Base-by-base conservation (phyloP, 2,888 invertebrate species). In the Himalopsyche tibetana region DNA sequence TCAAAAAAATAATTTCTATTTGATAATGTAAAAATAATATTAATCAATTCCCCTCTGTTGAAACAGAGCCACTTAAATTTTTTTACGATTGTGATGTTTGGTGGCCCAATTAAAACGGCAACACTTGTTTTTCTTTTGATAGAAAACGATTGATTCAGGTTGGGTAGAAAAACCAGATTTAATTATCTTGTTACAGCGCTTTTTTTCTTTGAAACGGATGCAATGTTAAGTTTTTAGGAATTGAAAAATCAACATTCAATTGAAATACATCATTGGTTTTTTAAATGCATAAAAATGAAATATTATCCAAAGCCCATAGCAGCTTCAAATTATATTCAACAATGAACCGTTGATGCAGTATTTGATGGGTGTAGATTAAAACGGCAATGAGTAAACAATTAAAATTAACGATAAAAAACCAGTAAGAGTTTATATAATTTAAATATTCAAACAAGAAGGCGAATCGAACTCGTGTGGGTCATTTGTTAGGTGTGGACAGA, bases 121-220 rank as follows among this genome's bases (percentile, higher is more conserved):
- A 82, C 82, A 69, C 38, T 82, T 82, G 85, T 42, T 55, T 40
- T 85, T 82, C 85, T 85, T 51, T 85, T 85, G 85, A 85, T 85
- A 42, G 2, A 12, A n/a, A 28, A 8, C 63, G 63, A 63, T 63
- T 28, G 63, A 63, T 63, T 63, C 28, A 28, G 19, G 5, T 63
- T 63, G 19, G 19, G 15, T 63, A 63, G 9, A 28, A 63, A 63
- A 2, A 63, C n/a, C 5, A 11, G 63, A 19, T 63, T 63, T 5
- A 63, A 63, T 63, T 6, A 63, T 19, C 19, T 63, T 63, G 63
- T 63, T 56, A 19, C 19, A 19, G 63, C 6, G 19, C 19, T 63
- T 2, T 19, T 63, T 63, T 4, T 63, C 63, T 63, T 63, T 63
- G 19, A 63, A 63, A 6, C 63, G 19, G 8, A 4, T 0, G 9